Evolutionary conservation across 1,140 invertebrate species (phyloP).

Genomic region (Bombus superbus): DNA sequence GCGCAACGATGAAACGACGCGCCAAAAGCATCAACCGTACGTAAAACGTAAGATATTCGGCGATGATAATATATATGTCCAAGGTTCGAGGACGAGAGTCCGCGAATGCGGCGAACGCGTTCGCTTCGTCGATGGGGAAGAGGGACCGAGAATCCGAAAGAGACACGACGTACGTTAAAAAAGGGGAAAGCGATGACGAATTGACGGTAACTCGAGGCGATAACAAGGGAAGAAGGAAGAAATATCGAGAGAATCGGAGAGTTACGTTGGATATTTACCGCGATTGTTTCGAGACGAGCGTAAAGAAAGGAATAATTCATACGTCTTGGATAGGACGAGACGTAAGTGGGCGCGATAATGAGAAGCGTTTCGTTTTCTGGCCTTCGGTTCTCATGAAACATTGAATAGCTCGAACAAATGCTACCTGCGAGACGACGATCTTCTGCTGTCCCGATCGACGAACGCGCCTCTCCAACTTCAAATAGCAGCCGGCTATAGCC

Average conservation of each 20-base stretch:
- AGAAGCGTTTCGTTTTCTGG: no score
- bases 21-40: no score
- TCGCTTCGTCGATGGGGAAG: no score
- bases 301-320: conserved; percentile 11
- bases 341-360: no score
- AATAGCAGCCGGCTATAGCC: neutral
- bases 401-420: conserved; percentile 15
- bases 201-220: neutral
- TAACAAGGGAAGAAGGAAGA: neutral
- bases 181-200: neutral
- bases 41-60: neutral
- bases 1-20: neutral
- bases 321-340: neutral
- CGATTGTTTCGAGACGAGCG: conserved; percentile 7
- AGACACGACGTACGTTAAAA: no score
- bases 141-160: no score
- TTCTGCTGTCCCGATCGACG: conserved; percentile 16
- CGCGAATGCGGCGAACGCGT: no score
- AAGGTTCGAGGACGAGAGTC: no score
- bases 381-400: conserved; percentile 28
- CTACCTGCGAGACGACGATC: conserved; percentile 16
- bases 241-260: neutral
- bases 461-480: neutral
- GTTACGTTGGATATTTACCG: neutral
- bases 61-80: neutral